Evolutionary conservation across 2,888 invertebrate genomes (phyloP).

Genomic region (Hipparchia semele): DNA sequence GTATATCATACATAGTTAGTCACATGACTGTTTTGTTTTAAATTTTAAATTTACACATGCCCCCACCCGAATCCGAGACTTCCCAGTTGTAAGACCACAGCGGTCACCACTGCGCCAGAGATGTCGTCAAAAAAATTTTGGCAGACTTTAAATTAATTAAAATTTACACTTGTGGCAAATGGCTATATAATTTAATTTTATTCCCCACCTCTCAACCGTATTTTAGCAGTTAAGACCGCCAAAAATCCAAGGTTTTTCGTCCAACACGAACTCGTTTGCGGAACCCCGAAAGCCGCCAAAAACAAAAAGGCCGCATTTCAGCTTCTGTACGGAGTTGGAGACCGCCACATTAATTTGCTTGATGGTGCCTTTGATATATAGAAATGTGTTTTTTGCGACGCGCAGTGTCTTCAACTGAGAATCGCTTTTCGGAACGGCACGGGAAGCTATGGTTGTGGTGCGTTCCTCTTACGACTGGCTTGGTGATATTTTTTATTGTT

Average conservation of each 20-base stretch:
- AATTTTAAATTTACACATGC: no score
- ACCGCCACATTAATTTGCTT: conserved; percentile 66
- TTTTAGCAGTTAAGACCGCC: background rate
- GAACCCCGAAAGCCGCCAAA: conserved; percentile 46
- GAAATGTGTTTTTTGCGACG: conserved; percentile 60
- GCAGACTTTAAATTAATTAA: no score
- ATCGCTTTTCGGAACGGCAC: conserved; percentile 46
- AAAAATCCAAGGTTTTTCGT: background rate
- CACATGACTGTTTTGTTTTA: no score
- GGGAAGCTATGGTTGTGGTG: conserved; percentile 42
- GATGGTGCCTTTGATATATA: conserved; percentile 63
- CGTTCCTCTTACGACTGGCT: conserved; percentile 46
- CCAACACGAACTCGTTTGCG: conserved; percentile 12
- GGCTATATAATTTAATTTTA: no score
- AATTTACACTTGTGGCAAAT: no score
- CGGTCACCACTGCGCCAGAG: no score
- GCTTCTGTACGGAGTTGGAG: conserved; percentile 52
- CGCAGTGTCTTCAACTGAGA: conserved; percentile 37
- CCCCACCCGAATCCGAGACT: no score
- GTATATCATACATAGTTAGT: no score
- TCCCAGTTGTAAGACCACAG: no score
- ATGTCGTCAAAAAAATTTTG: no score
- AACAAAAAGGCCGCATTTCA: conserved; percentile 56
- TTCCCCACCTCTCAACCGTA: no score
- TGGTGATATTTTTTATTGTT: no score